phyloP scores from a whole-genome alignment of 2,888 invertebrate species.

The Crossocerus cetratus region DNA sequence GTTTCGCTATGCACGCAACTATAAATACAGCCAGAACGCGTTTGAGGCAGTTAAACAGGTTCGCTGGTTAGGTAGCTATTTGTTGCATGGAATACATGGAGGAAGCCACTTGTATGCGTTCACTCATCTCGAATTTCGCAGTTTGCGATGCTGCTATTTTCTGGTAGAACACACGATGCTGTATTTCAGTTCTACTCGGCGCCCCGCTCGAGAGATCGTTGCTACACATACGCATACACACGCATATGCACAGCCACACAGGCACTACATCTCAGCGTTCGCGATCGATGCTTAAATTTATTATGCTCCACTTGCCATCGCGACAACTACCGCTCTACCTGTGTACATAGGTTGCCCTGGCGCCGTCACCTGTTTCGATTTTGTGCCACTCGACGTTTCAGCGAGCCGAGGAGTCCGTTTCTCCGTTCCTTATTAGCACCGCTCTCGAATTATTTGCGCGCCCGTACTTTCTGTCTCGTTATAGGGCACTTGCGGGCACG shows the following conservation, averaged over 20 bases:
- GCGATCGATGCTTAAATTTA: slow-evolving; percentile 53
- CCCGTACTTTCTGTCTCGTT: neutral
- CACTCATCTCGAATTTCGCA: slow-evolving; percentile 35
- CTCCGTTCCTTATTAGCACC: slow-evolving; percentile 1
- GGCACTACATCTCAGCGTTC: slow-evolving; percentile 32
- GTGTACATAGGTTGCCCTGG: neutral
- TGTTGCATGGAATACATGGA: slow-evolving; percentile 31
- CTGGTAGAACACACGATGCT: slow-evolving; percentile 18
- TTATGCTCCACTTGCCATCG: slow-evolving; percentile 42
- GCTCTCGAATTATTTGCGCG: neutral
- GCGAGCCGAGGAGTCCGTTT: slow-evolving; percentile 10
- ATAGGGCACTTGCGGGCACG: neutral
- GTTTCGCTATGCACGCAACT: neutral
- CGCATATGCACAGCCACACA: slow-evolving; percentile 12
- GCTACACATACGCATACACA: too few species aligned
- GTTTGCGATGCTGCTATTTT: slow-evolving; percentile 38
- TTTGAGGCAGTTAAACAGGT: neutral
- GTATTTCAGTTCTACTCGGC: too few species aligned
- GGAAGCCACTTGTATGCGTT: slow-evolving; percentile 31
- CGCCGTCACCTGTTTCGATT: slow-evolving; percentile 43
- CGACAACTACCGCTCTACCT: slow-evolving; percentile 18
- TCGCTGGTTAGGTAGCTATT: slow-evolving; percentile 15
- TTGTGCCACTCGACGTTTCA: slow-evolving; percentile 31
- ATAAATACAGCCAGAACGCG: neutral
- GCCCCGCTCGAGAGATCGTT: too few species aligned